Evolutionary conservation across 2,888 invertebrate genomes (phyloP).

Genomic region (Itoplectis maculator): DNA sequence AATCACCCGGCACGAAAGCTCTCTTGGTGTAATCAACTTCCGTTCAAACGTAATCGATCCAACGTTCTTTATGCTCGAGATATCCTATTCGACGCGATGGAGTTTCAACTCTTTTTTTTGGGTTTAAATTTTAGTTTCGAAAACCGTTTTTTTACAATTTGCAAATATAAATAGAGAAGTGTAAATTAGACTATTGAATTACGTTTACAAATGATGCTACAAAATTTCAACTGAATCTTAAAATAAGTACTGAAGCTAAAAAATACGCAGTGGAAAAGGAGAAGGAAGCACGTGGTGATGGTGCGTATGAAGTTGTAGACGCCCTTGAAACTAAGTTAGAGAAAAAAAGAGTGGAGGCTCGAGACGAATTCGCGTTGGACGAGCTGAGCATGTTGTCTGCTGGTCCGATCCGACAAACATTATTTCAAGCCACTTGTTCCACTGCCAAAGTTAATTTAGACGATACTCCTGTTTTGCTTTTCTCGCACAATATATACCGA

Average conservation of each 20-base stretch:
- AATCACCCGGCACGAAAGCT: slow-evolving; percentile 62
- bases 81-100: slow-evolving; percentile 3
- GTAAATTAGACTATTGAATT: neutral
- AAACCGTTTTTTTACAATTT: neutral
- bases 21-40: slow-evolving; percentile 57
- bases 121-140: neutral
- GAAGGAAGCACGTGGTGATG: neutral
- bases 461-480: slow-evolving; percentile 37
- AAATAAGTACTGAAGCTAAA: neutral
- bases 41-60: slow-evolving; percentile 54
- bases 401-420: neutral
- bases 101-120: neutral
- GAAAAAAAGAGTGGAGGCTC: slow-evolving; percentile 8
- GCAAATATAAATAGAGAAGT: too few species aligned
- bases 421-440: slow-evolving; percentile 48
- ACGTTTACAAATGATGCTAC: neutral
- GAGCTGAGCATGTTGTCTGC: neutral
- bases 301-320: neutral
- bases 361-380: slow-evolving; percentile 3
- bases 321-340: slow-evolving; percentile 6
- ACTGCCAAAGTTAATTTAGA: slow-evolving; percentile 51
- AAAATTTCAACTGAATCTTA: neutral
- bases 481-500: slow-evolving; percentile 1
- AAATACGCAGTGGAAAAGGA: neutral
- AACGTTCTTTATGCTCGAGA: slow-evolving; percentile 26